phyloP scores from a whole-genome alignment of 2,888 invertebrate species.

The Strigamia maritima region DNA sequence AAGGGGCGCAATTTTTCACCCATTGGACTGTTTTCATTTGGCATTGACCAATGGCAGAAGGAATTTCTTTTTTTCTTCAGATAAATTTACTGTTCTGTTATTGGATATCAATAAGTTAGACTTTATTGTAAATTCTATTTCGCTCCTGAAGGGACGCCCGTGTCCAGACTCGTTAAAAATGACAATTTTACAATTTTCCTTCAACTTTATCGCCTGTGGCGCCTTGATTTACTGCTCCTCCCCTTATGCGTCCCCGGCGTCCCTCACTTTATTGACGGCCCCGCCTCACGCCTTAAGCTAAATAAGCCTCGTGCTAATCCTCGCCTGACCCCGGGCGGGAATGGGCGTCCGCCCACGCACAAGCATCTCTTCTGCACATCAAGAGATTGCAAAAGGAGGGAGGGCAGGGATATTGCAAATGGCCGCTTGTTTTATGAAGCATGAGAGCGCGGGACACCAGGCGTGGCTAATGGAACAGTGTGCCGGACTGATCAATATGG shows the following conservation, averaged over 20 bases:
- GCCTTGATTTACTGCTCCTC: constrained; percentile 29
- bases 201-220: constrained; percentile 27
- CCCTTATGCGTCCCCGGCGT: constrained; percentile 24
- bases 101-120: constrained; percentile 29
- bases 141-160: constrained; percentile 7
- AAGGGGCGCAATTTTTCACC: constrained; percentile 18
- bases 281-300: constrained; percentile 29
- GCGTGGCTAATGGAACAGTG: constrained; percentile 27
- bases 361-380: constrained; percentile 25
- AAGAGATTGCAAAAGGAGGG: constrained; percentile 18
- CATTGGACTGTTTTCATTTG: constrained; percentile 13
- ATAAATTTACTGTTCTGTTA: constrained; percentile 19
- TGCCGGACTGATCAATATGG: constrained; percentile 27
- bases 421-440: constrained; percentile 29
- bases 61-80: background rate
- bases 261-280: constrained; percentile 24
- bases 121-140: constrained; percentile 27
- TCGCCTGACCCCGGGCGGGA: constrained; percentile 27
- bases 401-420: constrained; percentile 27
- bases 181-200: constrained; percentile 27
- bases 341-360: constrained; percentile 27
- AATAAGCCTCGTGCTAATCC: constrained; percentile 25
- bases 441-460: constrained; percentile 29
- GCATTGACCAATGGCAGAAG: constrained; percentile 25
- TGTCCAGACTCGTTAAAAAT: constrained; percentile 29